phyloP scores from a whole-genome alignment of 2,113 vertebrate genomes.

The Gobius niger region DNA sequence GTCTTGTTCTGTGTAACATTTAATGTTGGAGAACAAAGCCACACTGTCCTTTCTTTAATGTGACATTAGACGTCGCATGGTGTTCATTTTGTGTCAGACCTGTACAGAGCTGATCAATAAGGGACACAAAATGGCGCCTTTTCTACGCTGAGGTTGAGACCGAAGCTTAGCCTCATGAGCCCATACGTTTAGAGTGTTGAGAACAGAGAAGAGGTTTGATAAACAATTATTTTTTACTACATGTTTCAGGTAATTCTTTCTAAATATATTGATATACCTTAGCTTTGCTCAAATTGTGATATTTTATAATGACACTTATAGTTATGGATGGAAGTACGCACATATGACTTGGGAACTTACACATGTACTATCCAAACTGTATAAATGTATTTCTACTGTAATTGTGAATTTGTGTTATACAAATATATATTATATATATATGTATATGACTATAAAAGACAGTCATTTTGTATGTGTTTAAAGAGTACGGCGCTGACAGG shows the following conservation, averaged over 20 bases:
- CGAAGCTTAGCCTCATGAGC: conserved; percentile 28
- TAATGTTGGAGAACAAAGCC: conserved; percentile 46
- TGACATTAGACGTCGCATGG: conserved; percentile 34
- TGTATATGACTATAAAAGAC: conserved; percentile 84
- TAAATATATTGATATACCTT: conserved; percentile 84
- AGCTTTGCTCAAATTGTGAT: conserved; percentile 82
- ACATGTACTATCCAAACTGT: conserved; percentile 86
- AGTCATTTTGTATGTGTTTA: conserved; percentile 98
- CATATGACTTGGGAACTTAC: conserved; percentile 82
- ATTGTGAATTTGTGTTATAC: conserved; percentile 96
- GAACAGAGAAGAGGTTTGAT: conserved; percentile 77
- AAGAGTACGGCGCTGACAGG: conserved; percentile 75
- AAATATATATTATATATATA: conserved; percentile 91
- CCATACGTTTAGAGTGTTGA: conserved; percentile 58
- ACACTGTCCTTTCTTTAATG: conserved; percentile 49
- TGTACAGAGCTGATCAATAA: conserved; percentile 34
- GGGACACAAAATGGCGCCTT: conserved; percentile 55
- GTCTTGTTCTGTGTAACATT: conserved; percentile 47
- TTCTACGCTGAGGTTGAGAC: conserved; percentile 32
- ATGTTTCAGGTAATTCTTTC: conserved; percentile 83
- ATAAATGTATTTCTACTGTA: conserved; percentile 98
- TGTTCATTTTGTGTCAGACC: conserved; percentile 52
- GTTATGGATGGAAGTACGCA: conserved; percentile 73
- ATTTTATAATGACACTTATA: conserved; percentile 79
- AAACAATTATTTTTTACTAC: conserved; percentile 83